These are phyloP conservation scores for Metopolophium dirhodum DNA, from an alignment of 1,140 invertebrate species.

Conservation along the genomic window DNA sequence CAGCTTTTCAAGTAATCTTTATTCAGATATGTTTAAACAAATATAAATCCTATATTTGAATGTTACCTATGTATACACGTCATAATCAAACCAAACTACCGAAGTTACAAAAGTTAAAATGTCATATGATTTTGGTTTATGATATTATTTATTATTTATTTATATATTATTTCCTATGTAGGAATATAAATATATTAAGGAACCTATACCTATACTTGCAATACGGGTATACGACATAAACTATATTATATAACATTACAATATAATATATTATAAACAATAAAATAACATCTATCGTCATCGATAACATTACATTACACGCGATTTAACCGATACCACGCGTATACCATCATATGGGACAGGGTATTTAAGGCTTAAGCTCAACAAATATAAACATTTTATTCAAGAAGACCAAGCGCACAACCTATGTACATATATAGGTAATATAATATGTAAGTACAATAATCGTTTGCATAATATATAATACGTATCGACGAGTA, in stretches of 20 bases:
- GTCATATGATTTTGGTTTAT: neutral
- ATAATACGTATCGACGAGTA: neutral
- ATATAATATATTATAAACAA: neutral
- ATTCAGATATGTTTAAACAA: no score
- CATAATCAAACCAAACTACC: neutral
- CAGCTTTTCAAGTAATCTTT: neutral
- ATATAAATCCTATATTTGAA: no score
- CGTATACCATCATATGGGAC: neutral
- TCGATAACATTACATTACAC: neutral
- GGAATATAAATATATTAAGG: no score
- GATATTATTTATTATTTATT: no score
- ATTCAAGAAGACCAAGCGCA: neutral
- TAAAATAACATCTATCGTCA: neutral
- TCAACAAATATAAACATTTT: neutral
- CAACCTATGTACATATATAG: neutral
- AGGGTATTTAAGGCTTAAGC: neutral
- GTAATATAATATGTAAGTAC: no score
- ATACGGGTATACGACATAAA: neutral
- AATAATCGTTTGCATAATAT: no score
- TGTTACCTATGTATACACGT: no score
- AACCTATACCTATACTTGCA: neutral
- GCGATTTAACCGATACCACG: neutral
- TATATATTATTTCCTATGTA: neutral
- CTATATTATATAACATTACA: no score
- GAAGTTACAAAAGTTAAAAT: neutral